A percentile compares a stretch with the other conserved stretches of the same genome.
These are phyloP conservation scores for Ormyrus thymus DNA, from an alignment of 2,888 invertebrate species.

Conservation along the genomic window DNA sequence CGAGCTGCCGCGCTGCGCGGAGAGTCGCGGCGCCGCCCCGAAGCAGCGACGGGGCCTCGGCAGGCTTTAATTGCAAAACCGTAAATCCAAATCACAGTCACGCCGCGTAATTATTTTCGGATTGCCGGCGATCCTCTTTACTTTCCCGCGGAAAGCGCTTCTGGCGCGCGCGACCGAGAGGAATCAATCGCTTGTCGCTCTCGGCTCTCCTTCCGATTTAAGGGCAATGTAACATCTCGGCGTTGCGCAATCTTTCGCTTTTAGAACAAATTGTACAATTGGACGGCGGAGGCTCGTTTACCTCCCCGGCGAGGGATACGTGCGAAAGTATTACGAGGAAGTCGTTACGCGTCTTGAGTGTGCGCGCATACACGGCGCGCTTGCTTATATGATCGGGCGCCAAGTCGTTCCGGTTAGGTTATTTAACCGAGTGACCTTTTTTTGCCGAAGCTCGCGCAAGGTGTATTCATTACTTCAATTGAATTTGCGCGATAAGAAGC, in stretches of 20 bases:
- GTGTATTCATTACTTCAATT: too few relatives aligned
- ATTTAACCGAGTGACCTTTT: background rate
- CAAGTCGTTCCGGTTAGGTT: background rate
- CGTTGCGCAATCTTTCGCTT: constrained; percentile 27
- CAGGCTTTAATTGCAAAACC: constrained; percentile 36
- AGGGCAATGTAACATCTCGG: background rate
- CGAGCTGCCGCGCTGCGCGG: constrained; percentile 53
- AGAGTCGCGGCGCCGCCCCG: background rate
- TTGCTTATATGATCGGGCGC: constrained; percentile 14
- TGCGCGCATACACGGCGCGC: background rate
- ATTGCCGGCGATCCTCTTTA: constrained; percentile 14
- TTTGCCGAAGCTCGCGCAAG: too few relatives aligned
- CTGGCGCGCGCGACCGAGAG: background rate
- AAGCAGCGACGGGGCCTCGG: too few relatives aligned
- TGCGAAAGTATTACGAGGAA: constrained; percentile 44
- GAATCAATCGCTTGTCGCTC: constrained; percentile 35
- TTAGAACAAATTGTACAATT: constrained; percentile 43
- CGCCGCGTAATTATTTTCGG: constrained; percentile 9
- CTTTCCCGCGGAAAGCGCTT: constrained; percentile 18
- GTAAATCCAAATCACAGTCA: constrained; percentile 10
- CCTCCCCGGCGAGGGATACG: background rate
- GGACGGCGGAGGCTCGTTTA: background rate
- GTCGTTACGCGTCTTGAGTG: constrained; percentile 40
- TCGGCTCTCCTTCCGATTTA: constrained; percentile 22
- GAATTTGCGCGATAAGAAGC: too few relatives aligned